A percentile compares a stretch with the other conserved stretches of the same genome.
Evolutionary conservation across 2,797 vertebrate species (phyloP).

Genomic region (Epinephelus coioides): DNA sequence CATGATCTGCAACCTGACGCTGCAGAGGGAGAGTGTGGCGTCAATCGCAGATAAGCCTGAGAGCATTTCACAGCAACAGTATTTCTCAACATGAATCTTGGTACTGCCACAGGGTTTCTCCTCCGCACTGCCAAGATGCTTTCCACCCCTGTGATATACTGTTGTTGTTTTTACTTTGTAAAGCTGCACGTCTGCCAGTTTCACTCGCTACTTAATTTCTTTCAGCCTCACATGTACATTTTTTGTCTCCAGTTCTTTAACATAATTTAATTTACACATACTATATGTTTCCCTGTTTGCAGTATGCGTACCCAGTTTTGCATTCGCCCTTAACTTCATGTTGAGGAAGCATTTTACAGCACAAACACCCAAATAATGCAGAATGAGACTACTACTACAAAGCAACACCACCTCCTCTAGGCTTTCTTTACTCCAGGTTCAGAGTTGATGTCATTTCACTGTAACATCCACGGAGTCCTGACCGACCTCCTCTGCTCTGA

Average conservation of each 20-base stretch:
- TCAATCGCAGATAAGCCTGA: conserved; percentile 34
- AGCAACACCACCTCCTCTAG: not conserved
- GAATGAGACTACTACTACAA: not conserved
- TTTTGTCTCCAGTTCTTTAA: too few relatives aligned
- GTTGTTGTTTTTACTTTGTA: not conserved
- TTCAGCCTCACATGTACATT: not conserved
- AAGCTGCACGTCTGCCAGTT: not conserved
- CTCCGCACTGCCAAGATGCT: not conserved
- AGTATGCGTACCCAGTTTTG: too few relatives aligned
- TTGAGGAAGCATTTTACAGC: too few relatives aligned
- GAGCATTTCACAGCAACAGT: not conserved
- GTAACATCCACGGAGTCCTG: not conserved
- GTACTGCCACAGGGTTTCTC: not conserved
- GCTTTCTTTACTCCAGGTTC: not conserved
- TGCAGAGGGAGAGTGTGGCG: not conserved
- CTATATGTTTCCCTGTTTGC: too few relatives aligned
- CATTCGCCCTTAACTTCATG: too few relatives aligned
- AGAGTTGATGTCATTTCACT: too few relatives aligned
- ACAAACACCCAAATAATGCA: not conserved
- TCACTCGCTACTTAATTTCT: not conserved
- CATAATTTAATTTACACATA: too few relatives aligned
- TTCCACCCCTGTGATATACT: not conserved
- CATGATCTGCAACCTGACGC: not conserved
- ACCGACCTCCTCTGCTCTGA: conserved; percentile 1
- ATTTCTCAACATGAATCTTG: conserved; percentile 20